Conservation (phyloP, 2,113 vertebrate species). For the Lamprotornis superbus region DNA sequence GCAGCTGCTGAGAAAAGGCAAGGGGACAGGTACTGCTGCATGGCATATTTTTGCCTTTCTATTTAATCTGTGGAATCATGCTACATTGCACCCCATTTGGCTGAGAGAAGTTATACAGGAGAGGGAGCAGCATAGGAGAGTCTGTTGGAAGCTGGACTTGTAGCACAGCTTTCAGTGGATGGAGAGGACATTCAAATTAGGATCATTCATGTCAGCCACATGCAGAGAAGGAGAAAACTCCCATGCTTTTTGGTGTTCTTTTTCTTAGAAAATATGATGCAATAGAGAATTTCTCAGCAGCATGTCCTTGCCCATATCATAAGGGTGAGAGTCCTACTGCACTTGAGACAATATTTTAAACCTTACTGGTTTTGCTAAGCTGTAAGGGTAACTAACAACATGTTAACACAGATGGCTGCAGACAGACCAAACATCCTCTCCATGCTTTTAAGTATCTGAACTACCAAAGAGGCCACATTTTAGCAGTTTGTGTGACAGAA, state of each 20-base stretch:
- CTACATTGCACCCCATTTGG: background rate
- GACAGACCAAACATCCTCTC: background rate
- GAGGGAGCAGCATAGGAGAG: background rate
- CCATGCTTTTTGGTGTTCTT: background rate
- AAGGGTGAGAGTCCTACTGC: background rate
- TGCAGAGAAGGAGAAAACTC: background rate
- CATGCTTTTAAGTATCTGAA: background rate
- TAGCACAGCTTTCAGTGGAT: background rate
- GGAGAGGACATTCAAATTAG: background rate
- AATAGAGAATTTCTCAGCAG: background rate
- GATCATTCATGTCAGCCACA: background rate
- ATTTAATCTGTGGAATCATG: background rate
- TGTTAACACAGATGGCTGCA: background rate
- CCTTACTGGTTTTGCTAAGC: background rate
- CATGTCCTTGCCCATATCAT: background rate
- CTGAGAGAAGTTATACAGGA: background rate
- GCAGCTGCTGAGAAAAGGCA: background rate
- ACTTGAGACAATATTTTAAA: background rate
- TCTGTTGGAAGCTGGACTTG: background rate
- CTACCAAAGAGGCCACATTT: background rate
- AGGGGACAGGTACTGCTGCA: background rate
- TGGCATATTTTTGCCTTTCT: background rate
- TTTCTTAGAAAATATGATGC: background rate
- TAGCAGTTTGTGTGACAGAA: slow-evolving; percentile 1
- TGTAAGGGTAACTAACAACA: background rate